phyloP scores from a whole-genome alignment of 2,888 invertebrate species.

The Nomada flava region DNA sequence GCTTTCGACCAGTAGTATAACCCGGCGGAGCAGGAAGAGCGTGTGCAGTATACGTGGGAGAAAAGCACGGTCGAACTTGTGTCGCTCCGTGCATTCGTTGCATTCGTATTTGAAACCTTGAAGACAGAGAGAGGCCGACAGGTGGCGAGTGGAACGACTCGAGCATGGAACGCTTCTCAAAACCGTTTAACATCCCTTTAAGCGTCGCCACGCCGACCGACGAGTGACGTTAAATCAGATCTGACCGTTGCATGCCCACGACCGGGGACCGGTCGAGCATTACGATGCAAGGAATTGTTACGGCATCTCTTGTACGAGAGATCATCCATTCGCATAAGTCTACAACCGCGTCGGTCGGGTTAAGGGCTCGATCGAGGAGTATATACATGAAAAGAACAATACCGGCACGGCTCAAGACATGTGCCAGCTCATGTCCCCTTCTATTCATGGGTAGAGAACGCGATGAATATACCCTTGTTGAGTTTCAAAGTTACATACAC shows the following conservation, averaged over 20 bases:
- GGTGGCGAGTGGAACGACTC: slow-evolving; percentile 30
- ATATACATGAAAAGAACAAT: slow-evolving; percentile 62
- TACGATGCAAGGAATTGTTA: slow-evolving; percentile 52
- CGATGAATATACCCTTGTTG: slow-evolving; percentile 69
- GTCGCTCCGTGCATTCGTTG: slow-evolving; percentile 18
- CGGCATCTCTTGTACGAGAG: slow-evolving; percentile 51
- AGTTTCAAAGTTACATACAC: slow-evolving; percentile 70
- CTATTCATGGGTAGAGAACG: slow-evolving; percentile 65
- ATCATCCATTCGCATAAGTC: slow-evolving; percentile 45
- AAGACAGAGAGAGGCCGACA: slow-evolving; percentile 27
- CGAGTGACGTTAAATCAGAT: slow-evolving; percentile 40
- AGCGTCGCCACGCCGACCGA: not conserved
- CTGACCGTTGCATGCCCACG: slow-evolving; percentile 12
- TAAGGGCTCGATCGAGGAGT: slow-evolving; percentile 55
- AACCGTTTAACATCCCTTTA: slow-evolving; percentile 37
- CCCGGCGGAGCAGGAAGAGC: not conserved
- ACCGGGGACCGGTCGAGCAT: slow-evolving; percentile 19
- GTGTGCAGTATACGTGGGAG: slow-evolving; percentile 13
- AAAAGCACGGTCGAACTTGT: slow-evolving; percentile 11
- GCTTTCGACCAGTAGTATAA: slow-evolving; percentile 38
- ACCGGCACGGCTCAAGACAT: slow-evolving; percentile 51
- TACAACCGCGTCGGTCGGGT: slow-evolving; percentile 18
- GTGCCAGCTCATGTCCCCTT: slow-evolving; percentile 60
- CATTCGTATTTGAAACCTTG: slow-evolving; percentile 26
- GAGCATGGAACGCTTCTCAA: slow-evolving; percentile 17